phyloP scores from a whole-genome alignment of 2,797 vertebrate species.

The Microchirus variegatus region DNA sequence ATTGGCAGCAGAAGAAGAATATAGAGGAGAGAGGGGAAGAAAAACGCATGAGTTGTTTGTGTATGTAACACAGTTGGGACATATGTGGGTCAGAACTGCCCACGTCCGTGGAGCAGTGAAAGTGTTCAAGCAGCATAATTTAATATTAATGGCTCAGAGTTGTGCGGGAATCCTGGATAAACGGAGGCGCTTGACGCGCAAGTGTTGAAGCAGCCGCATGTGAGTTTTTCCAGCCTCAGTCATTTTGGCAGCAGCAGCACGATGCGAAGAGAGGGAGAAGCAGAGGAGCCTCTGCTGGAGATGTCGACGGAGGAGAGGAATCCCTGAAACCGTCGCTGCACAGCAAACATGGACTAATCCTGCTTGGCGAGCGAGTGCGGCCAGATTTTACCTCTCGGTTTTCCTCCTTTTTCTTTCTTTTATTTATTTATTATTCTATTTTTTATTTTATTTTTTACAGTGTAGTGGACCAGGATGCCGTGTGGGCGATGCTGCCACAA shows the following conservation, averaged over 20 bases:
- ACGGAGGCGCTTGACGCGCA: slow-evolving; percentile 63
- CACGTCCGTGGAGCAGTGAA: background rate
- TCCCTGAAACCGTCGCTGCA: slow-evolving; percentile 52
- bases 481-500: slow-evolving; percentile 79
- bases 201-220: slow-evolving; percentile 61
- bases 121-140: too few relatives aligned
- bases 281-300: slow-evolving; percentile 46
- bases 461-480: slow-evolving; percentile 73
- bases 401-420: slow-evolving; percentile 36
- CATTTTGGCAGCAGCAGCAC: slow-evolving; percentile 70
- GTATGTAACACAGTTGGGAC: slow-evolving; percentile 9
- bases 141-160: slow-evolving; percentile 35
- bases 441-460: slow-evolving; percentile 49
- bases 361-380: slow-evolving; percentile 50
- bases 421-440: slow-evolving; percentile 28
- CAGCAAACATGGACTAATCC: slow-evolving; percentile 69
- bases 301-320: slow-evolving; percentile 70
- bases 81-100: slow-evolving; percentile 12
- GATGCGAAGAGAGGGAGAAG: slow-evolving; percentile 56
- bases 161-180: slow-evolving; percentile 56
- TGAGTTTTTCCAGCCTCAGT: slow-evolving; percentile 74
- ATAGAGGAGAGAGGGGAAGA: slow-evolving; percentile 1
- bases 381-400: slow-evolving; percentile 27
- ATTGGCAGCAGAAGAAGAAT: slow-evolving; percentile 8
- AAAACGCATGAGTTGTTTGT: slow-evolving; percentile 3